phyloP scores from a whole-genome alignment of 1,140 invertebrate species.

The Macrobrachium nipponense region DNA sequence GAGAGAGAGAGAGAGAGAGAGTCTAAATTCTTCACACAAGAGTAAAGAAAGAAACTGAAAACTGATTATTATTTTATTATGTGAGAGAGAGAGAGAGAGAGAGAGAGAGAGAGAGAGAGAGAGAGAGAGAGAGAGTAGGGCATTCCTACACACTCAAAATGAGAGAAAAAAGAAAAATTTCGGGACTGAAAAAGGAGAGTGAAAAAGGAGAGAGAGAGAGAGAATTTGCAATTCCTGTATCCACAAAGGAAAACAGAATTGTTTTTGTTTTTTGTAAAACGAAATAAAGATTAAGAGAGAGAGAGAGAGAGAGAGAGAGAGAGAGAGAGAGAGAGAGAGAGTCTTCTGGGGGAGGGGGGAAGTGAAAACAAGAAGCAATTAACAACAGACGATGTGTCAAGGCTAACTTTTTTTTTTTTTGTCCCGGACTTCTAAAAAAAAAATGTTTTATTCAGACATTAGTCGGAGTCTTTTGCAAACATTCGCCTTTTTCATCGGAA shows the following conservation, averaged over 20 bases:
- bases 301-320: slow-evolving; percentile 24
- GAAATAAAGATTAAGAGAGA: background rate
- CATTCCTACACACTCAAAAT: background rate
- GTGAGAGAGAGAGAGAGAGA: too few relatives aligned
- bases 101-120: too few relatives aligned
- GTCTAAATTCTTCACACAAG: background rate
- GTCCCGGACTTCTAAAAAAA: too few relatives aligned
- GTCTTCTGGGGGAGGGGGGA: background rate
- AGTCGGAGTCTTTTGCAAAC: too few relatives aligned
- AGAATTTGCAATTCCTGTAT: too few relatives aligned
- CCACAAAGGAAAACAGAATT: too few relatives aligned
- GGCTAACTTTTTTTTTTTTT: too few relatives aligned
- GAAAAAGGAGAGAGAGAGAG: slow-evolving; percentile 8
- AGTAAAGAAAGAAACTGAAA: background rate
- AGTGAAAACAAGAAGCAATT: background rate
- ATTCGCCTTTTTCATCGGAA: too few relatives aligned
- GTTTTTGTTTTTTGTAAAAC: background rate
- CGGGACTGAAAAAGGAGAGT: too few relatives aligned
- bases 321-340: slow-evolving; percentile 18
- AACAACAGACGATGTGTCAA: background rate
- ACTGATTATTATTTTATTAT: too few relatives aligned
- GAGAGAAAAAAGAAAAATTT: background rate
- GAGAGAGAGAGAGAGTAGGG: too few relatives aligned
- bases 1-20: slow-evolving; percentile 24
- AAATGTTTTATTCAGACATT: too few relatives aligned